Evolutionary conservation across 2,797 vertebrate species (phyloP), one percentile per base, ranked within the genome.

Genomic region (Manis crassicaudata): DNA sequence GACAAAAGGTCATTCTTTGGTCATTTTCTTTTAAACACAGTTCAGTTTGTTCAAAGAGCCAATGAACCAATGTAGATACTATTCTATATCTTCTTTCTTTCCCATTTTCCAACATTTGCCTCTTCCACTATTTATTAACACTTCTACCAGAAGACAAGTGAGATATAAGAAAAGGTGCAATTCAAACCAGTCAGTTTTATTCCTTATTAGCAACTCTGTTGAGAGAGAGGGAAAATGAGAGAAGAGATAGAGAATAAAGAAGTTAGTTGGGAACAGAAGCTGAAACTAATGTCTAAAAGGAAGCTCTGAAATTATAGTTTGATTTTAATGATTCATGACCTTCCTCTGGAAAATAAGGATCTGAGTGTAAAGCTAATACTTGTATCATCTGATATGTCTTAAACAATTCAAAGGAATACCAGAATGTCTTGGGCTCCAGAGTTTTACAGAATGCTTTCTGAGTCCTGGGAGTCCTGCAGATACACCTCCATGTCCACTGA

Each of bases 171-270:
- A 72, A 88, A 90, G 86, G 92, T 82, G 83, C 54, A 92, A 93
- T 95, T 95, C 88, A 90, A 95, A 92, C 84, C 88, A 94, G 95
- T 83, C 73, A 91, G 63, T 88, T 95, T 97, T 72, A 95, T 89
- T 97, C 94, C 91, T 94, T 85, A 92, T 96, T 92, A 96, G 93
- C 92, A 95, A 82, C 90, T 96, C 87, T 93, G 60, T 4, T 88
- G 76, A 97, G 70, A 79, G 70, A 62, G 40, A 95, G 43, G 29
- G 13, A 91, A 75, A 9, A 54, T 35, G 73, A 90, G 81, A 83
- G 75, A 32, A 72, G 16, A 35, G 67, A 72, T 13, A 82, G 23
- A 94, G 56, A 90, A 81, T 8, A 40, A 43, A 79, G 58, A 68
- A 43, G 73, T 73, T 46, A 85, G 54, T 35, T 89, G 40, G 60